Conservation (phyloP, 2,888 invertebrate species). For the Cheiracanthium punctorium region DNA sequence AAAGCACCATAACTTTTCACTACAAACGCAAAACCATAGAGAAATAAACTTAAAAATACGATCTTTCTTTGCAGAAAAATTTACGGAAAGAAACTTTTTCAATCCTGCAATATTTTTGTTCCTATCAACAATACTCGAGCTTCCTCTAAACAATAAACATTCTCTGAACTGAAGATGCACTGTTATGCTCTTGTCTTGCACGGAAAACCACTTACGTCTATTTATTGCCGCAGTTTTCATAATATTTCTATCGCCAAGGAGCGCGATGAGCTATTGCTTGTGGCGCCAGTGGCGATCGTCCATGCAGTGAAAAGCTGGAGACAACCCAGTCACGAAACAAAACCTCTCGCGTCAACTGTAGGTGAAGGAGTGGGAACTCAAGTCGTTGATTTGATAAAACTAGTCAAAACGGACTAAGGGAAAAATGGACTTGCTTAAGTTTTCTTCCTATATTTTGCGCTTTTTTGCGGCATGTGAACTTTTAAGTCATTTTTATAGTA, state of each 20-base stretch:
- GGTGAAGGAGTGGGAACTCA: slow-evolving; percentile 10
- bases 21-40: neutral
- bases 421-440: slow-evolving; percentile 28
- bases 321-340: slow-evolving; percentile 22
- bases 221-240: slow-evolving; percentile 20
- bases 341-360: slow-evolving; percentile 40
- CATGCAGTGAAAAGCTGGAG: slow-evolving; percentile 26
- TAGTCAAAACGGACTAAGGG: slow-evolving; percentile 42
- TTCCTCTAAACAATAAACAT: slow-evolving; percentile 1
- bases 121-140: neutral
- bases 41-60: neutral
- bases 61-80: slow-evolving; percentile 19
- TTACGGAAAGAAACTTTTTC: slow-evolving; percentile 29
- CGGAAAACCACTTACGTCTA: slow-evolving; percentile 19
- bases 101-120: slow-evolving; percentile 17
- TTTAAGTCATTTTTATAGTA: neutral
- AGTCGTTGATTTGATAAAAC: slow-evolving; percentile 42
- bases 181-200: neutral
- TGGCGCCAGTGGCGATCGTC: neutral
- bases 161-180: slow-evolving; percentile 24
- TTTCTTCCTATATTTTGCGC: slow-evolving; percentile 36
- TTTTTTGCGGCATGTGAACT: slow-evolving; percentile 28
- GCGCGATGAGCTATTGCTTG: slow-evolving; percentile 1
- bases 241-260: slow-evolving; percentile 15
- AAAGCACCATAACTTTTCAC: neutral